Base-by-base conservation (phyloP, 2,888 invertebrate genomes). In the Gymnocheta viridis region DNA sequence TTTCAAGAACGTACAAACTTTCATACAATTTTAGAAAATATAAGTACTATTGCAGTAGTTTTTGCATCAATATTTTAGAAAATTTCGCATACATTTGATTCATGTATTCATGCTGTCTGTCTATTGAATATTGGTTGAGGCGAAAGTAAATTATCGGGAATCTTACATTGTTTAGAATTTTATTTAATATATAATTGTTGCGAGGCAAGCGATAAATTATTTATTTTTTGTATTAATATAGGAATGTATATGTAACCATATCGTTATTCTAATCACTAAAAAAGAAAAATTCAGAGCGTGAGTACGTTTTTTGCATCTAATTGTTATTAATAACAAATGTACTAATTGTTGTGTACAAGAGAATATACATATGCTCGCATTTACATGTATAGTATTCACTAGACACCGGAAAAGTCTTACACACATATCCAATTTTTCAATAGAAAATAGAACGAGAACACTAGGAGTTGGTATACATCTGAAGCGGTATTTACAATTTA, bases 401-500 rank as follows among this genome's bases (percentile, higher is more conserved):
- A 14, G 6, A 32, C 6, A 38, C n/a, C 22, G 44, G 10, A 64
- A 60, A 74, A 19, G 47, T 47, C 17, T 49, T n/a, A 10, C 60
- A 6, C 58, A 24, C 80, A 5, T 24, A 56, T 19, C 70, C 24
- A 79, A 62, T 35, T 14, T 29, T 24, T 19, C 6, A 47, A 32
- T 32, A 14, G 22, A 27, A n/a, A 5, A 2, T 7, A 17, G 1
- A 44, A 3, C 29, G 22, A 41, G 35, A 14, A 14, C 1, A 4
- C 2, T 4, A 14, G n/a, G n/a, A 10, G 32, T 54, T 73, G 41
- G 62, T 19, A n/a, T 44, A 60, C 60, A 54, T 80, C 60, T 80
- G 38, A 27, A 67, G 66, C 64, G 56, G 82, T 82, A 85, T 85
- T 85, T 86, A 85, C 82, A 86, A 87, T 87, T 86, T 87, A 87